Percentiles rank a stretch among this genome's conserved stretches.
phyloP scores from a whole-genome alignment of 2,888 invertebrate genomes.

The Melinaea menophilus region DNA sequence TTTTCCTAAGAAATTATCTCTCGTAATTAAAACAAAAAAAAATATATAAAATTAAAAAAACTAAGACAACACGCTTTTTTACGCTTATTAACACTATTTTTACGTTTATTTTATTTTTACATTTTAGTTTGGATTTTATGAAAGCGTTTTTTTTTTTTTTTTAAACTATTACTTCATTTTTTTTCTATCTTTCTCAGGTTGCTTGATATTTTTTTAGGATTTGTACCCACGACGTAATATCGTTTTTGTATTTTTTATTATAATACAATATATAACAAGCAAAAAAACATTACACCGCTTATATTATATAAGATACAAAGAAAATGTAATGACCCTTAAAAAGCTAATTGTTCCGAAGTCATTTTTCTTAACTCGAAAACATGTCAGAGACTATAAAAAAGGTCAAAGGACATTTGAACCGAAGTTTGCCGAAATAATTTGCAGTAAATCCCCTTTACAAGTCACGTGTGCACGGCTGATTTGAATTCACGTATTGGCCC shows the following conservation, averaged over 20 bases:
- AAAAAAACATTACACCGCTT: neutral
- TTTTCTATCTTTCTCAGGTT: slow-evolving; percentile 33
- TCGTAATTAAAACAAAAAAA: no score
- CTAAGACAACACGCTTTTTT: no score
- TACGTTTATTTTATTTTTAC: slow-evolving; percentile 21
- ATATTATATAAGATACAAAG: neutral
- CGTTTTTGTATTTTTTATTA: no score
- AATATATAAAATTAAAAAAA: no score
- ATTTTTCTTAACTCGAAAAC: slow-evolving; percentile 12
- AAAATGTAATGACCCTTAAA: neutral
- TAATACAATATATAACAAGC: no score
- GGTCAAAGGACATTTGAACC: slow-evolving; percentile 14
- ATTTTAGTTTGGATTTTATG: slow-evolving; percentile 37
- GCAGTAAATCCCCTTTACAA: slow-evolving; percentile 44
- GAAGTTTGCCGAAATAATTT: slow-evolving; percentile 41
- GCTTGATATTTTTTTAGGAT: slow-evolving; percentile 39
- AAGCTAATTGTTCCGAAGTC: neutral
- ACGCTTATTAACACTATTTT: slow-evolving; percentile 21
- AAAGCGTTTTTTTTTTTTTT: neutral
- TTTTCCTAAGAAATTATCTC: no score
- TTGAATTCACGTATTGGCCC: slow-evolving; percentile 31
- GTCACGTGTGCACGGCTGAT: slow-evolving; percentile 43
- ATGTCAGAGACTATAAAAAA: slow-evolving; percentile 21
- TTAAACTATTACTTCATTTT: slow-evolving; percentile 26
- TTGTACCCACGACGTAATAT: slow-evolving; percentile 27